Evolutionary conservation across 37 sponge, comb jelly and placozoan species (phyloP), one percentile per base, ranked within the genome.

Genomic region (Cladorhizidae sp.): DNA sequence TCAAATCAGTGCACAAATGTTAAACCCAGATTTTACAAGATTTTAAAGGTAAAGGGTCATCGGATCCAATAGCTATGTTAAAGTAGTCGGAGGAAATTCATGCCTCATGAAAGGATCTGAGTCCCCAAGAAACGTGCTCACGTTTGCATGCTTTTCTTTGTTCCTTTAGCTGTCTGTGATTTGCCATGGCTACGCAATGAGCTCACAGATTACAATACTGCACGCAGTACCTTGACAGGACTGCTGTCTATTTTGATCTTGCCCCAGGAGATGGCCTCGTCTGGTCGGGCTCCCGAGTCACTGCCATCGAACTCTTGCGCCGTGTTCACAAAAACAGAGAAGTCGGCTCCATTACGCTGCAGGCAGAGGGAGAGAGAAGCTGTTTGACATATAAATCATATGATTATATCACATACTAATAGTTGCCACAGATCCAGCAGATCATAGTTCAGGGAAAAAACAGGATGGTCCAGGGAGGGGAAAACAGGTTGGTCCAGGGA

Each of bases 201-300:
- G 8, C 41, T 28, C 70, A 70, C 9, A 38, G 39, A 28, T 15
- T 37, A 39, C 14, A 70, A 9, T 12, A 38, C 70, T 17, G 28
- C 15, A 38, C 32, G 50, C 28, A 22, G 35, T 57, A 96, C 90
- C 74, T 97, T 97, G 67, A 94, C 92, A 36, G 97, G 97, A n/a
- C 43, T 87, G 36, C 92, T 89, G 33, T 77, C 80, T 7, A 57
- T 39, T 62, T 79, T 96, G 70, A 98, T 98, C 70, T 98, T 98
- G 14, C 99, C 99, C 99, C 99, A 98, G 29, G 97, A 96, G 56
- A 98, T 84, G 12, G 99, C 99, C 71, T 98, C 99, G 73, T 98
- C 99, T 18, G 99, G 99, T 22, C 91, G 65, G 8, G 99, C 99
- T 12, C 99, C 99, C 0, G 99, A 83, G 71, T 98, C 99, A 90